Percentiles rank a stretch among this genome's conserved stretches.
These are phyloP conservation scores for Gouania willdenowi DNA, from an alignment of 2,797 vertebrate genomes.

Conservation along the genomic window DNA sequence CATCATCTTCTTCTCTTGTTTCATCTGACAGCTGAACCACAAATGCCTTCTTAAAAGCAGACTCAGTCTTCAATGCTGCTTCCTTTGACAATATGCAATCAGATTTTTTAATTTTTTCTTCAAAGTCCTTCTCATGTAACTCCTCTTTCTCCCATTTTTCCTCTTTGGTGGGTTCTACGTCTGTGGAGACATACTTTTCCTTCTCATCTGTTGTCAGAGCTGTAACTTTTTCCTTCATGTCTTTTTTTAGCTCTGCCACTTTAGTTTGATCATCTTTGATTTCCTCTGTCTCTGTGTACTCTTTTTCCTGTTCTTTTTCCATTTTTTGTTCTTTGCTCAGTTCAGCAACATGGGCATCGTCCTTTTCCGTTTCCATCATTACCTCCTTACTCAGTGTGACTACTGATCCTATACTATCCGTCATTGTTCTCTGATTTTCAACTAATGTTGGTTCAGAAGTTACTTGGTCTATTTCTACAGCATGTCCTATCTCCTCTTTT, in stretches of 20 bases:
- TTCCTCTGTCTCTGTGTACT: conserved; percentile 49
- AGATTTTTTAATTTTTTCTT: conserved; percentile 45
- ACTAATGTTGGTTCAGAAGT: not conserved
- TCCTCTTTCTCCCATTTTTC: conserved; percentile 70
- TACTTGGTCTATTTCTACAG: conserved; percentile 10
- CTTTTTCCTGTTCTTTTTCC: conserved; percentile 70
- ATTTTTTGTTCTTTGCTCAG: conserved; percentile 72
- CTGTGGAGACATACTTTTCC: conserved; percentile 33
- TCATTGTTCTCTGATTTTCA: conserved; percentile 10
- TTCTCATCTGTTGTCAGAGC: conserved; percentile 25
- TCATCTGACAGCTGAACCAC: conserved; percentile 73
- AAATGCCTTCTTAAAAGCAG: conserved; percentile 57
- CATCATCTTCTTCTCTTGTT: conserved; percentile 74
- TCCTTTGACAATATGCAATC: conserved; percentile 23
- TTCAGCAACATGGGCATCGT: conserved; percentile 64
- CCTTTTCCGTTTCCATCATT: conserved; percentile 64
- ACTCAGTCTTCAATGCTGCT: conserved; percentile 14
- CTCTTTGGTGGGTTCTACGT: conserved; percentile 49
- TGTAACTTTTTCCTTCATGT: conserved; percentile 11
- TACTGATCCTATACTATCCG: conserved; percentile 11
- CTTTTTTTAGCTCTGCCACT: conserved; percentile 15
- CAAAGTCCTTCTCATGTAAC: conserved; percentile 64
- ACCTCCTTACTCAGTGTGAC: conserved; percentile 25
- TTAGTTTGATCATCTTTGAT: conserved; percentile 41
- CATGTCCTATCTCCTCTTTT: conserved; percentile 14